Percentiles rank a stretch among this genome's conserved stretches.
These are phyloP conservation scores for Hypothenemus hampei DNA, from an alignment of 1,140 invertebrate genomes.

Conservation along the genomic window DNA sequence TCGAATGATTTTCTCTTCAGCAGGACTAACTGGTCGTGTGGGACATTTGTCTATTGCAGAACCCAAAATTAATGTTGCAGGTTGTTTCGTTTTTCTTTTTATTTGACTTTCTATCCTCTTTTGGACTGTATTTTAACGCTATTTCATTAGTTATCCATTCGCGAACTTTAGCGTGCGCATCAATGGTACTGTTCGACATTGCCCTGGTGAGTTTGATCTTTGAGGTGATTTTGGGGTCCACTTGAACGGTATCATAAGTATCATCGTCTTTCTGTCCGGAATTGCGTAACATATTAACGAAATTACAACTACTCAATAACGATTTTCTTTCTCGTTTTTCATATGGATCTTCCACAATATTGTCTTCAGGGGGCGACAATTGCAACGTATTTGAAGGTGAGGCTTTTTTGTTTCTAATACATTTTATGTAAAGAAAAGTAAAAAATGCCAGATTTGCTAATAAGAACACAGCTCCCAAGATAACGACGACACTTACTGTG, in stretches of 20 bases:
- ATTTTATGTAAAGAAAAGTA: conserved; percentile 70
- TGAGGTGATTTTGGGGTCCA: conserved; percentile 55
- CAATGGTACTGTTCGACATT: conserved; percentile 72
- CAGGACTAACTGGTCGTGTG: conserved; percentile 48
- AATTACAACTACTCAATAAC: conserved; percentile 47
- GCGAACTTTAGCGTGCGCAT: conserved; percentile 76
- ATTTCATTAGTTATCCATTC: conserved; percentile 79
- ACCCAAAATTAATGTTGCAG: conserved; percentile 26
- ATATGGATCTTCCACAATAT: conserved; percentile 28
- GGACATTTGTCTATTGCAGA: conserved; percentile 43
- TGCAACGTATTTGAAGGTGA: conserved; percentile 48
- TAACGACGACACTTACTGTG: conserved; percentile 27
- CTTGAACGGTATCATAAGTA: conserved; percentile 52
- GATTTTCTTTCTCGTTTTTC: conserved; percentile 20
- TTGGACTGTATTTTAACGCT: conserved; percentile 64
- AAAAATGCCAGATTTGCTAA: conserved; percentile 77
- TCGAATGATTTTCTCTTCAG: conserved; percentile 33
- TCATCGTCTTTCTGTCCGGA: conserved; percentile 49
- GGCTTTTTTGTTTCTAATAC: conserved; percentile 40
- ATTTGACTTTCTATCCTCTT: conserved; percentile 42
- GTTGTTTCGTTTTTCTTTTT: conserved; percentile 15
- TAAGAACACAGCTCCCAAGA: conserved; percentile 56
- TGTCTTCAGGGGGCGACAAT: conserved; percentile 50
- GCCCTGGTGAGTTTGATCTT: conserved; percentile 64
- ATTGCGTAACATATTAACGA: conserved; percentile 53